These are phyloP conservation scores for Epinephelus awoara DNA, from an alignment of 2,797 vertebrate species.

Conservation along the genomic window DNA sequence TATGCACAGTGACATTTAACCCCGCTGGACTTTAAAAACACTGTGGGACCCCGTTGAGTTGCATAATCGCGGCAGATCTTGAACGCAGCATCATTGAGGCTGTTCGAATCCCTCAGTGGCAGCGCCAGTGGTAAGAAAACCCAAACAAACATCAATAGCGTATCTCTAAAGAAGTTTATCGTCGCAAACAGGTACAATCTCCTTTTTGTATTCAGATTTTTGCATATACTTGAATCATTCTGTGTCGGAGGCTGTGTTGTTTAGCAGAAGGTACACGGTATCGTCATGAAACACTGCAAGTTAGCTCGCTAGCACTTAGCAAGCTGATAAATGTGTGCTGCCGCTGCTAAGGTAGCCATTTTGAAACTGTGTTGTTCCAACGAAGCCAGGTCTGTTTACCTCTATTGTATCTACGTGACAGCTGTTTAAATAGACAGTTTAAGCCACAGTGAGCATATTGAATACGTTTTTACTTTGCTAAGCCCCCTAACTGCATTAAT, in stretches of 20 bases:
- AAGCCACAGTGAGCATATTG: neutral
- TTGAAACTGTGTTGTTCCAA: conserved; percentile 85
- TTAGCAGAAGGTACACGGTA: conserved; percentile 48
- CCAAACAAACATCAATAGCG: conserved; percentile 79
- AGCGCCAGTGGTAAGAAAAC: conserved; percentile 82
- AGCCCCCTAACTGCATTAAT: neutral
- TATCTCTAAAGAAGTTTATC: conserved; percentile 34
- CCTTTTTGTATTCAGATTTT: conserved; percentile 17
- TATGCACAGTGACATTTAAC: accelerated
- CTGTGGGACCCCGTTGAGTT: conserved; percentile 35
- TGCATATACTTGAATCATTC: neutral
- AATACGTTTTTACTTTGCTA: conserved; percentile 7
- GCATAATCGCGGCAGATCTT: conserved; percentile 63
- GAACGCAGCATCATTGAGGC: conserved; percentile 68
- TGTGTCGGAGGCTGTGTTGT: conserved; percentile 11
- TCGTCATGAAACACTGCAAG: conserved; percentile 71
- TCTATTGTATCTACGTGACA: conserved; percentile 71
- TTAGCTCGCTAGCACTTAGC: conserved; percentile 82
- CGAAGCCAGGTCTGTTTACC: conserved; percentile 85
- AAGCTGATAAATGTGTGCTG: conserved; percentile 82
- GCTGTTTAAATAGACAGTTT: conserved; percentile 30
- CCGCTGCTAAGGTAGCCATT: conserved; percentile 86
- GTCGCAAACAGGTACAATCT: conserved; percentile 20
- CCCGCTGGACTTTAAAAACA: neutral
- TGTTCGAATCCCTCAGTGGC: conserved; percentile 77